These are phyloP conservation scores for Psix sp. DNA, from an alignment of 1,140 invertebrate genomes.

Conservation along the genomic window DNA sequence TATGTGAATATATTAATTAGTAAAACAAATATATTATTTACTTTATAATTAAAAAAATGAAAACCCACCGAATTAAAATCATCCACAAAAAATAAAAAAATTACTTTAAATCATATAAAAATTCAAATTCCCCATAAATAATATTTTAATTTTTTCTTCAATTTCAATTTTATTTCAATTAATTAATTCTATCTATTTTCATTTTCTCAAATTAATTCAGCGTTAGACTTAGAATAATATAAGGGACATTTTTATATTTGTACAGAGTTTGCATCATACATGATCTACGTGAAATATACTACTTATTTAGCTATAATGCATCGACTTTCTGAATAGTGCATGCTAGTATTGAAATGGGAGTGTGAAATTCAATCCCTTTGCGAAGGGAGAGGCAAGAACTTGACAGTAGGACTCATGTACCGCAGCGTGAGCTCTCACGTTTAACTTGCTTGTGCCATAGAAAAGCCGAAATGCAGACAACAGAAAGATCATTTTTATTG, in stretches of 20 bases:
- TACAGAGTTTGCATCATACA: neutral
- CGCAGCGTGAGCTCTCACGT: conserved; percentile 5
- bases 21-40: too few relatives aligned
- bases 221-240: too few relatives aligned
- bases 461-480: conserved; percentile 56
- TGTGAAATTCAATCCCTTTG: conserved; percentile 50
- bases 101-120: too few relatives aligned
- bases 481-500: conserved; percentile 79
- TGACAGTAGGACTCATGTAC: conserved; percentile 31
- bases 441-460: conserved; percentile 18
- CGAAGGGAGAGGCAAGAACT: conserved; percentile 44
- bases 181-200: too few relatives aligned
- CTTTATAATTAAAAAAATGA: too few relatives aligned
- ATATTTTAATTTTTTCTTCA: too few relatives aligned
- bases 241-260: too few relatives aligned
- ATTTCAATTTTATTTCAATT: too few relatives aligned
- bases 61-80: too few relatives aligned
- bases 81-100: too few relatives aligned
- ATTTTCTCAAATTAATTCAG: too few relatives aligned
- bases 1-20: neutral
- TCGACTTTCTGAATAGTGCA: conserved; percentile 31
- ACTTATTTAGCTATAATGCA: conserved; percentile 31
- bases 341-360: conserved; percentile 35
- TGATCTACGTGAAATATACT: conserved; percentile 11
- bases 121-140: too few relatives aligned